Evolutionary conservation across 2,797 vertebrate species (phyloP).

Genomic region (Psittacula echo): DNA sequence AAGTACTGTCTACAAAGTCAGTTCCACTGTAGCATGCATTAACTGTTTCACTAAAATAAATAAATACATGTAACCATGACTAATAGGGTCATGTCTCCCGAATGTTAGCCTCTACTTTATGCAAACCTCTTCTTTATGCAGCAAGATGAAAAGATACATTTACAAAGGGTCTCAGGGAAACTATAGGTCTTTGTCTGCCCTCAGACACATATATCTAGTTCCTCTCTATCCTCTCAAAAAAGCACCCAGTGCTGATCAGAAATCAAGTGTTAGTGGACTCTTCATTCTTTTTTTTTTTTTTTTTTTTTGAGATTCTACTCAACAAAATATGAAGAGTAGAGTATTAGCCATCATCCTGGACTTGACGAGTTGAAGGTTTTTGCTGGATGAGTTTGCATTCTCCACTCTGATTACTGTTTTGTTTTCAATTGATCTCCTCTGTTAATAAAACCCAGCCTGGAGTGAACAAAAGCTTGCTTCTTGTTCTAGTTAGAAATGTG

Average conservation of each 20-base stretch:
- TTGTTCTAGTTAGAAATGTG: slow-evolving; percentile 73
- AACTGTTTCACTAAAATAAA: slow-evolving; percentile 63
- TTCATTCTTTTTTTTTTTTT: too few species aligned
- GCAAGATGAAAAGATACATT: slow-evolving; percentile 15
- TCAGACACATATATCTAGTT: background rate
- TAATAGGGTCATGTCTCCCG: slow-evolving; percentile 1
- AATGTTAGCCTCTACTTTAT: slow-evolving; percentile 5
- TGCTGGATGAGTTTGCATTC: slow-evolving; percentile 27
- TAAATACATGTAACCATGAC: slow-evolving; percentile 23
- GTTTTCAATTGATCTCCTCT: slow-evolving; percentile 64
- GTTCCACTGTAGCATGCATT: background rate
- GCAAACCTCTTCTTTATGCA: slow-evolving; percentile 14
- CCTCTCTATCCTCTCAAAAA: background rate
- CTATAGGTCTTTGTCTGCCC: background rate
- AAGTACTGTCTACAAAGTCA: slow-evolving; percentile 33
- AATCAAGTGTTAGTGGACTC: background rate
- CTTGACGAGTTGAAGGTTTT: slow-evolving; percentile 29
- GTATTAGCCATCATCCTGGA: background rate
- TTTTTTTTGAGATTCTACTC: background rate
- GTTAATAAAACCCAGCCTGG: slow-evolving; percentile 77
- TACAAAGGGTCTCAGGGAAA: background rate
- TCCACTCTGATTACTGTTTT: slow-evolving; percentile 49
- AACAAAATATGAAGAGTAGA: background rate
- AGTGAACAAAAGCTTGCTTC: slow-evolving; percentile 71
- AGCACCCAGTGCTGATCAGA: background rate